A percentile compares a stretch with the other conserved stretches of the same genome.
Conservation (phyloP, 2,888 invertebrate genomes). For the Artemia sinica region DNA sequence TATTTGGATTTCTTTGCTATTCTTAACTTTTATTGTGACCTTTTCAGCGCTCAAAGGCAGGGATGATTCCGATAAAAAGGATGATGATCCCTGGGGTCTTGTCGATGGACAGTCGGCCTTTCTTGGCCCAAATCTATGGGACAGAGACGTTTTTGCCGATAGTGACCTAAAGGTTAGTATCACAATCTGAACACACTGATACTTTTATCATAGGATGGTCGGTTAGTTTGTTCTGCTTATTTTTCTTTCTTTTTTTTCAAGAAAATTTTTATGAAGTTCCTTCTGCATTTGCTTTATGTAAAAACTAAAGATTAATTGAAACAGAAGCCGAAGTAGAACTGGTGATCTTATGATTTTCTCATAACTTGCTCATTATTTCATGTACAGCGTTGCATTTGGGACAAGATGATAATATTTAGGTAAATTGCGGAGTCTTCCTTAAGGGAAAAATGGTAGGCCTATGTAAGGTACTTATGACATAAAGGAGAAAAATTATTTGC, state of each 20-base stretch:
- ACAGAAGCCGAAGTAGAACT: background rate
- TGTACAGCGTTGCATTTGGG: too few relatives aligned
- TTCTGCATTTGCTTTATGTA: background rate
- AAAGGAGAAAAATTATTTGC: too few relatives aligned
- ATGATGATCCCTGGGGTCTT: conserved; percentile 48
- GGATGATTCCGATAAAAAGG: conserved; percentile 30
- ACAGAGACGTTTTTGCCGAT: conserved; percentile 77
- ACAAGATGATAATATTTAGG: too few relatives aligned
- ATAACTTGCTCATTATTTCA: background rate
- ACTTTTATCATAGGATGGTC: too few relatives aligned
- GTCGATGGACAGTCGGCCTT: conserved; percentile 86
- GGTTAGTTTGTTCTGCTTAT: too few relatives aligned
- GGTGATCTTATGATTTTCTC: background rate
- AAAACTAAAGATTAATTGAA: background rate
- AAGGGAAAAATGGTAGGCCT: too few relatives aligned
- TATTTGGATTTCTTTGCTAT: too few relatives aligned
- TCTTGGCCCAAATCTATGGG: conserved; percentile 88
- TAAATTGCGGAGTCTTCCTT: too few relatives aligned
- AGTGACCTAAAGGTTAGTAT: conserved; percentile 77
- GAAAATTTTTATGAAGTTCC: background rate
- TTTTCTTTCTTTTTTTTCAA: background rate
- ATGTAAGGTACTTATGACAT: too few relatives aligned
- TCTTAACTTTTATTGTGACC: background rate
- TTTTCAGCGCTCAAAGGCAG: conserved; percentile 14
- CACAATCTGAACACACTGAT: background rate